These are phyloP conservation scores for Geophilus truncorum DNA, from an alignment of 2,888 invertebrate genomes.

Conservation along the genomic window DNA sequence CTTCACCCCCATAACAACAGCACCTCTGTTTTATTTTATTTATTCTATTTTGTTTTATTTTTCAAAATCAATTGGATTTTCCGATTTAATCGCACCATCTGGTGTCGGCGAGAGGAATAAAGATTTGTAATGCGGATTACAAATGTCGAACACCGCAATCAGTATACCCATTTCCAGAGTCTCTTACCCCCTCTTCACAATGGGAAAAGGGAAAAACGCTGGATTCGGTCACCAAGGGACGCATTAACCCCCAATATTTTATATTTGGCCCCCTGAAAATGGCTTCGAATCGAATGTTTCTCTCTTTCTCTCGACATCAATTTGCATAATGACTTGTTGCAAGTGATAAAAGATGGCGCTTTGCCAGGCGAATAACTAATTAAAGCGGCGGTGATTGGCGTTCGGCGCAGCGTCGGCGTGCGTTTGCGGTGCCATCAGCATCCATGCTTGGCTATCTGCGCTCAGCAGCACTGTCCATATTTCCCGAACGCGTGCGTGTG, in stretches of 20 bases:
- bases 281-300: neutral
- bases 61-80: neutral
- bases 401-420: neutral
- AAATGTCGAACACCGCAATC: neutral
- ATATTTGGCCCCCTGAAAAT: neutral
- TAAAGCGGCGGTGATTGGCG: neutral
- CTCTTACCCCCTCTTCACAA: neutral
- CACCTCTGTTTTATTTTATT: neutral
- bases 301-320: neutral
- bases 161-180: neutral
- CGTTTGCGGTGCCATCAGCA: neutral
- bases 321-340: neutral
- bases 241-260: neutral
- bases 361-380: neutral
- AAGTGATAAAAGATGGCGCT: neutral
- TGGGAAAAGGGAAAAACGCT: neutral
- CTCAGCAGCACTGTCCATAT: neutral
- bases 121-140: neutral
- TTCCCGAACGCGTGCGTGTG: neutral
- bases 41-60: neutral
- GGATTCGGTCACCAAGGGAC: neutral
- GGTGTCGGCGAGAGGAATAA: neutral
- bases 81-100: too few relatives aligned
- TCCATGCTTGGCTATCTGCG: neutral
- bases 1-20: neutral